Base-by-base conservation (phyloP, 1,140 invertebrate genomes). In the Drosophila setifemur region DNA sequence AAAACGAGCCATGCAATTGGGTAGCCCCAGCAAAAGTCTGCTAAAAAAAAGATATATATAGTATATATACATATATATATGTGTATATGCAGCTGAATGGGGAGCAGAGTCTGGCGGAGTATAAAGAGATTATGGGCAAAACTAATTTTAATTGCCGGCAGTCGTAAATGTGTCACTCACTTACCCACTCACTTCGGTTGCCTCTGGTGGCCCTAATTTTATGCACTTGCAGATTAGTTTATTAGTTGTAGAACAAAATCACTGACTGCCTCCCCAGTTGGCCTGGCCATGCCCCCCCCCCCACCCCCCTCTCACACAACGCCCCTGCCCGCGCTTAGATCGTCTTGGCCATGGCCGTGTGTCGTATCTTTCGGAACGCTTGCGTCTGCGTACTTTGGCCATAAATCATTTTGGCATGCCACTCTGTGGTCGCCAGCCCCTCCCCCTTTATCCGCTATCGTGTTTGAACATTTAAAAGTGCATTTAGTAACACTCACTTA, bases 401-500 rank as follows among this genome's bases (percentile, higher is more conserved):
- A 88, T 88, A 88, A 88, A 88, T 88, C 85, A 88, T 88, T 88
- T 88, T 79, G 85, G 61, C 85, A 68, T 79, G 82, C 81, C 66
- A 79, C 74, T 67, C 79, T 71, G 64, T 63, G 79, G 73, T 69
- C 35, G 61, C 63, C 67, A 71, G 52, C 42, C 37, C 3, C 44
- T 19, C 23, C 39, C 48, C 31, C 45, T 33, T 58, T 54, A 44
- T 35, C 50, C 53, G 50, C 28, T 55, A 79, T 79, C 79, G 77
- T 85, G 79, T 85, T 85, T 87, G 72, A 88, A 89, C 85, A 89
- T 89, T 88, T 88, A 89, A 88, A 89, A 87, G 85, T 89, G 86
- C 85, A 88, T 88, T 87, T 88, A 88, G 86, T 89, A 88, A 88
- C 86, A 88, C 86, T 86, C 76, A 88, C 81, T 89, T 89, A 88